Base-by-base conservation (phyloP, 2,888 invertebrate genomes). In the Meiosimyza platycephala region DNA sequence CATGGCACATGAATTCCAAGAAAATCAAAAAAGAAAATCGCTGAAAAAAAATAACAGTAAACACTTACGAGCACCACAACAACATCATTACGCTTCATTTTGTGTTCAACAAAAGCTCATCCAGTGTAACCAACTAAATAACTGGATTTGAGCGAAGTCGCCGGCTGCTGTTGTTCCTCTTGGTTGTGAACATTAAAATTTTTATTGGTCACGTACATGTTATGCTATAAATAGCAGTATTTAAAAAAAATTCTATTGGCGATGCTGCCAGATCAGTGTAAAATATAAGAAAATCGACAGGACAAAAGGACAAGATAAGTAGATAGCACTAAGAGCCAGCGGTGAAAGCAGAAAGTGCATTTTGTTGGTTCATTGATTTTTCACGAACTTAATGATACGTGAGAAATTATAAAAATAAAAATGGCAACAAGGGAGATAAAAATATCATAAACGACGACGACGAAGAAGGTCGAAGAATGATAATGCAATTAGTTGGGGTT, bases 221-320 rank as follows among this genome's bases (percentile, higher is more conserved):
- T 74, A 79, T 80, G 82, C 81, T 80, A 84, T 84, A 84, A 84
- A 84, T 83, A 83, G 76, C 78, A 72, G 71, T 76, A 80, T 80
- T 84, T 82, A 80, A 81, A 78, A 84, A 40, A 40, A 80, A 84
- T 80, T 84, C 82, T 78, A 84, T 83, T 83, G 79, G 79, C 78
- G 74, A 72, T 80, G 33, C 59, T 66, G 55, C 57, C 74, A 73
- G 68, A 76, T 73, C 59, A 68, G 11, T 66, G 60, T 50, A 62
- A 69, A 76, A 57, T 47, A 40, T 65, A 55, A 66, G 59, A 18
- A 52, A 67, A 52, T n/a, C 51, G 48, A n/a, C 54, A n/a, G 15
- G 16, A 47, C 11, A n/a, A 55, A 40, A 16, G 60, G 40, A 55
- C 55, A 33, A 33, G 63, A 16, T 50, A 28, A 40, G 13, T 5